Evolutionary conservation across 2,113 vertebrate species (phyloP), one percentile per base, ranked within the genome.

Genomic region (Australoheros scitulus): DNA sequence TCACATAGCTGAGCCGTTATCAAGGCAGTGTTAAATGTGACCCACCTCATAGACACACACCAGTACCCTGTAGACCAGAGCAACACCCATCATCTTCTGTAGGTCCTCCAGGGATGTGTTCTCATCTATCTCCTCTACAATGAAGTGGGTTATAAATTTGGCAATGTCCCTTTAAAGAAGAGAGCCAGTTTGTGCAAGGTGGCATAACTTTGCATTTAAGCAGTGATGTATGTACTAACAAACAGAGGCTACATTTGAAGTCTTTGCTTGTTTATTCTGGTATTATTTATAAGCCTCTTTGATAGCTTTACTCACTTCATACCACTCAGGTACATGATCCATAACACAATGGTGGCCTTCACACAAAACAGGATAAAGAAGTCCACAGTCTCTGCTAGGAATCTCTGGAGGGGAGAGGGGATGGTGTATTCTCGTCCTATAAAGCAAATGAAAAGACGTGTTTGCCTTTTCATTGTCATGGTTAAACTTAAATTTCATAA

Each of bases 61-160:
- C 29, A 99, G 87, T 36, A 99, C 89, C 91, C 98, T 97, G 95
- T 99, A 99, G 88, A 99, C 96, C 89, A 99, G 96, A 76, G 98
- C 97, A 24, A 99, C 97, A 24, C 95, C 82, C 97, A 99, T 98
- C 97, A 99, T 99, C 92, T 98, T 99, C 96, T 99, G 97, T 82
- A 99, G 91, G 77, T 99, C 98, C 94, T 99, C 98, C 95, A 99
- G 96, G 63, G 98, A 99, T 0, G 98, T 99, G 82, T 98, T 97
- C 94, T 99, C 98, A 78, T 98, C 97, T 8, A 99, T 97, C 95
- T 99, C 98, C 94, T 99, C 98, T 93, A 99, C 97, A 77, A 99
- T 97, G 91, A 98, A 99, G 91, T 99, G 97, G 95, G 97, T 97
- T 72, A 97, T 97, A 90, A 99, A 97, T 90, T 97, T 98, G 77